phyloP scores from a whole-genome alignment of 2,797 vertebrate species.

The Oreonectes daqikongensis region DNA sequence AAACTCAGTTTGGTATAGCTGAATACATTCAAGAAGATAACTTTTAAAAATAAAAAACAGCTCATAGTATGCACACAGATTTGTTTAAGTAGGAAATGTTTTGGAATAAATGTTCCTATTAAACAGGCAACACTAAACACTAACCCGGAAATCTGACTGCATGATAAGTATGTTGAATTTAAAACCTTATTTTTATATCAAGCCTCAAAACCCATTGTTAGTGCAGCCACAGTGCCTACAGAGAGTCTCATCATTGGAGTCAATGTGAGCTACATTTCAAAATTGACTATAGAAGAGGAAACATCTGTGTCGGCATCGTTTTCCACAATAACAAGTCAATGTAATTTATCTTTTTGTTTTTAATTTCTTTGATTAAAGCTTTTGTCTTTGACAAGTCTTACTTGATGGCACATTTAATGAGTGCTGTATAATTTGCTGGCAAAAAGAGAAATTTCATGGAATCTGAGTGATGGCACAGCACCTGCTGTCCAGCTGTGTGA shows the following conservation, averaged over 20 bases:
- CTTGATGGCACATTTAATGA: constrained; percentile 50
- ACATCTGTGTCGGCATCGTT: constrained; percentile 58
- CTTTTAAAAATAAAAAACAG: neutral
- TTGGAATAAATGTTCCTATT: too few species aligned
- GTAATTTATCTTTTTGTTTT: constrained; percentile 48
- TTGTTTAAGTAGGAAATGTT: too few species aligned
- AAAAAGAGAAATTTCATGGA: constrained; percentile 37
- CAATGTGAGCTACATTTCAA: constrained; percentile 33
- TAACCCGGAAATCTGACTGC: neutral
- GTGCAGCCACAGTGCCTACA: neutral
- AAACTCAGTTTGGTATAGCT: neutral
- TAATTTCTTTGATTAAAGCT: constrained; percentile 54
- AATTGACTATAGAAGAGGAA: constrained; percentile 48
- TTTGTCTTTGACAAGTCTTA: constrained; percentile 53
- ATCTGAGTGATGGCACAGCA: constrained; percentile 1
- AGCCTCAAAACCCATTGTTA: neutral
- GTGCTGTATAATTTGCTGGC: constrained; percentile 47
- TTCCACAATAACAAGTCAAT: constrained; percentile 48
- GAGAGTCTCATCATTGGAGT: constrained; percentile 6
- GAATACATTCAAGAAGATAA: neutral
- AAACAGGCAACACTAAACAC: neutral
- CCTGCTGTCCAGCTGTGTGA: constrained; percentile 45
- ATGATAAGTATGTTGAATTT: neutral
- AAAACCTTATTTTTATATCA: neutral
- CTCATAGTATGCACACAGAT: too few species aligned